Evolutionary conservation across 1,140 invertebrate species (phyloP).

Genomic region (Drosophila subpulchrella): DNA sequence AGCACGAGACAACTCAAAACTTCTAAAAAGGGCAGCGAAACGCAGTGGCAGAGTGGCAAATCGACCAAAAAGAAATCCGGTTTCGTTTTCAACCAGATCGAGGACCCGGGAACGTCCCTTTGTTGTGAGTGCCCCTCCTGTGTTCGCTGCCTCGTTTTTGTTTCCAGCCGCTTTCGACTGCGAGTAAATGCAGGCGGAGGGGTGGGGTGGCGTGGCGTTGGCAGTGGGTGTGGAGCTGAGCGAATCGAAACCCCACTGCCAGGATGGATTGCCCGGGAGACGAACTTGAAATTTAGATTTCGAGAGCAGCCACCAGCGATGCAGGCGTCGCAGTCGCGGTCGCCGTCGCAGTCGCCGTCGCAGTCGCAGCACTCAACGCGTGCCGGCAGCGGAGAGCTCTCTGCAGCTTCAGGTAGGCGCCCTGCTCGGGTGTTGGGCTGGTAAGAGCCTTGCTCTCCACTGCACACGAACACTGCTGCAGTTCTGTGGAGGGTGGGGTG

Average conservation of each 20-base stretch:
- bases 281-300: constrained; percentile 83
- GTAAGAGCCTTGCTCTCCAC: constrained; percentile 7
- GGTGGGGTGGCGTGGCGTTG: background rate
- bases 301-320: constrained; percentile 58
- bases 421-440: constrained; percentile 27
- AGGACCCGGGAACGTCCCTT: constrained; percentile 39
- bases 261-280: constrained; percentile 60
- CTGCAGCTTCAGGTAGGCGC: constrained; percentile 15
- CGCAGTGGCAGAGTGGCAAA: constrained; percentile 17
- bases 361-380: constrained; percentile 11
- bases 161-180: constrained; percentile 13
- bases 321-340: constrained; percentile 11
- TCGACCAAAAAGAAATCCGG: constrained; percentile 72
- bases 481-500: constrained; percentile 9
- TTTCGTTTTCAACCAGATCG: constrained; percentile 78
- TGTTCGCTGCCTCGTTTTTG: constrained; percentile 30
- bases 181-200: constrained; percentile 37
- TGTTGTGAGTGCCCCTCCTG: constrained; percentile 13
- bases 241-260: constrained; percentile 39
- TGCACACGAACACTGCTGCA: constrained; percentile 32
- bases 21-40: constrained; percentile 59
- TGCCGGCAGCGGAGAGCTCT: constrained; percentile 25
- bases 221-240: constrained; percentile 9
- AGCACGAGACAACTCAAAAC: constrained; percentile 54
- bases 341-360: background rate